Percentiles rank a stretch among this genome's conserved stretches.
phyloP scores from a whole-genome alignment of 2,113 vertebrate species.

The Odobenus rosmarus region DNA sequence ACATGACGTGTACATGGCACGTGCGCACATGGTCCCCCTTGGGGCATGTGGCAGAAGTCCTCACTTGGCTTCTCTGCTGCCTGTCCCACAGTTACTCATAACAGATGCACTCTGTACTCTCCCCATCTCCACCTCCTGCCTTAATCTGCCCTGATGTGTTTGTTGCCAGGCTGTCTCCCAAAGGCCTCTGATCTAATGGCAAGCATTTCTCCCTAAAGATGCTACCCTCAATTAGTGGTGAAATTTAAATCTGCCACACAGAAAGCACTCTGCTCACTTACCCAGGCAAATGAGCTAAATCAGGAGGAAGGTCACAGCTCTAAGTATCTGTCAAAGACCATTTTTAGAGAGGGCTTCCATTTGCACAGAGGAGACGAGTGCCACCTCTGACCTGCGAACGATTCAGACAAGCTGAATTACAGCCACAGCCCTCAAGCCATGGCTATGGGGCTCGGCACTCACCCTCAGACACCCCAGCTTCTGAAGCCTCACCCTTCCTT shows the following conservation, averaged over 20 bases:
- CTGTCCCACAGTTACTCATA: neutral
- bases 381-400: neutral
- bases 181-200: slow-evolving; percentile 70
- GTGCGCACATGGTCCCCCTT: accelerated
- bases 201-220: slow-evolving; percentile 49
- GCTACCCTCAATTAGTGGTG: slow-evolving; percentile 67
- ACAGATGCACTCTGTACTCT: neutral
- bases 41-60: neutral
- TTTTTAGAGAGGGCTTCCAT: slow-evolving; percentile 27
- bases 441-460: neutral
- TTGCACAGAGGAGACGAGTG: neutral
- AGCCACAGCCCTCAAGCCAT: neutral
- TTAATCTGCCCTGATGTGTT: neutral
- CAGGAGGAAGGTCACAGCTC: slow-evolving; percentile 8
- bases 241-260: slow-evolving; percentile 59
- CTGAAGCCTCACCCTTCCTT: neutral
- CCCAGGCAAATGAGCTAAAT: slow-evolving; percentile 13
- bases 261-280: slow-evolving; percentile 64
- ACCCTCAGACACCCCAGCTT: neutral
- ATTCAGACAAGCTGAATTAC: neutral
- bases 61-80: neutral
- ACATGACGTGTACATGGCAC: accelerated
- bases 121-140: neutral
- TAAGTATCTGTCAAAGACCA: slow-evolving; percentile 15
- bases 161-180: slow-evolving; percentile 57